Evolutionary conservation across 2,113 vertebrate genomes (phyloP).

Genomic region (Piaya cayana): DNA sequence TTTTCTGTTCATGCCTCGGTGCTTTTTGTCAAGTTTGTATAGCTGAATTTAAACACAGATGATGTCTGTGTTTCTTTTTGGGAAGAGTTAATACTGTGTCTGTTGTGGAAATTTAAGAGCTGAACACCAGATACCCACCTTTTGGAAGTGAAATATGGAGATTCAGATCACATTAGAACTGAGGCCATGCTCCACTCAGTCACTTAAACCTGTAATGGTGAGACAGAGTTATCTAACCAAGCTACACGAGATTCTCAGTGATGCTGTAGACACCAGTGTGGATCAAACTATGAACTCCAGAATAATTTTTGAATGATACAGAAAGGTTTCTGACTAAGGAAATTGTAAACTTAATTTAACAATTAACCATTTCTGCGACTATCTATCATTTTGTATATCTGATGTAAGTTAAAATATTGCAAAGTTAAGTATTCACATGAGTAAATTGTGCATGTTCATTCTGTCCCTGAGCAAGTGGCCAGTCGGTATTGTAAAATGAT

Average conservation of each 20-base stretch:
- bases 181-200: not conserved
- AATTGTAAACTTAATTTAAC: not conserved
- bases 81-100: not conserved
- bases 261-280: not conserved
- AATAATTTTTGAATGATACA: not conserved
- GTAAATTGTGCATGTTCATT: not conserved
- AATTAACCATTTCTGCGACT: conserved; percentile 5
- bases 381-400: conserved; percentile 15
- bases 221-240: not conserved
- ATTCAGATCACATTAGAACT: not conserved
- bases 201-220: fast-evolving
- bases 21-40: not conserved
- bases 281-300: not conserved
- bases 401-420: conserved; percentile 40
- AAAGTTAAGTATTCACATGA: not conserved
- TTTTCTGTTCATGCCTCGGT: not conserved
- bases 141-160: not conserved
- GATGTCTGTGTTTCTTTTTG: not conserved
- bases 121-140: not conserved
- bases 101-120: not conserved
- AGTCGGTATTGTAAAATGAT: conserved; percentile 13
- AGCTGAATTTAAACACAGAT: not conserved
- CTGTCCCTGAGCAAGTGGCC: not conserved
- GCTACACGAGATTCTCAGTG: not conserved
- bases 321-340: conserved; percentile 44